These are phyloP conservation scores for Sturmia bella DNA, from an alignment of 2,888 invertebrate species.

Conservation along the genomic window DNA sequence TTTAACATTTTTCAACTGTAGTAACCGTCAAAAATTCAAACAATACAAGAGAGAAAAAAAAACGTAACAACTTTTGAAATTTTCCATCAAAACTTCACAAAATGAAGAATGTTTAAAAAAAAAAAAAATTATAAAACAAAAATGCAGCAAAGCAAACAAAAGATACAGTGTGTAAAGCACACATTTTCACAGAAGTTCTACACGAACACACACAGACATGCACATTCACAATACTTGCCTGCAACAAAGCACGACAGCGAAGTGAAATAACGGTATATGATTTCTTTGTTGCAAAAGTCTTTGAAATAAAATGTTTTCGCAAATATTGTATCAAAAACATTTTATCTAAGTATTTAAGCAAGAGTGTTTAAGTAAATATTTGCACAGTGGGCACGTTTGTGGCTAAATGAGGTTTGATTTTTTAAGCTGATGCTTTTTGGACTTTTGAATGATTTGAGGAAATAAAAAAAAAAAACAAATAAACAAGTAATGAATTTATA, in stretches of 20 bases:
- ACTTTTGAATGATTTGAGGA: no score
- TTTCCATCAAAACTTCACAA: slow-evolving; percentile 2
- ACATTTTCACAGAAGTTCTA: background rate
- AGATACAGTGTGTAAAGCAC: background rate
- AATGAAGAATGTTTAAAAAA: background rate
- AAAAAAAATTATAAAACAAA: background rate
- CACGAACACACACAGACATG: background rate
- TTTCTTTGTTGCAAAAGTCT: slow-evolving; percentile 38
- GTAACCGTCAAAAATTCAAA: slow-evolving; percentile 14
- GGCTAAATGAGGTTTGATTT: no score
- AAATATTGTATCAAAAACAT: slow-evolving; percentile 14
- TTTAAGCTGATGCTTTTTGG: no score
- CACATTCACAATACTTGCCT: background rate
- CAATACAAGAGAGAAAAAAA: background rate
- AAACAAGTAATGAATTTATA: no score
- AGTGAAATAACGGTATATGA: slow-evolving; percentile 11
- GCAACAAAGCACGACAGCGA: background rate
- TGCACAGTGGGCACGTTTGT: background rate
- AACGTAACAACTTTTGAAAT: slow-evolving; percentile 12
- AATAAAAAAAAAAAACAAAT: no score
- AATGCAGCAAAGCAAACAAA: slow-evolving; percentile 17
- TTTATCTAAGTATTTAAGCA: slow-evolving; percentile 1
- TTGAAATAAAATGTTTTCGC: slow-evolving; percentile 32
- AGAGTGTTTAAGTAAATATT: background rate
- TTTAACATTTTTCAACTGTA: slow-evolving; percentile 26